Evolutionary conservation across 2,888 invertebrate species (phyloP).

Genomic region (Trachelus troglodyta): DNA sequence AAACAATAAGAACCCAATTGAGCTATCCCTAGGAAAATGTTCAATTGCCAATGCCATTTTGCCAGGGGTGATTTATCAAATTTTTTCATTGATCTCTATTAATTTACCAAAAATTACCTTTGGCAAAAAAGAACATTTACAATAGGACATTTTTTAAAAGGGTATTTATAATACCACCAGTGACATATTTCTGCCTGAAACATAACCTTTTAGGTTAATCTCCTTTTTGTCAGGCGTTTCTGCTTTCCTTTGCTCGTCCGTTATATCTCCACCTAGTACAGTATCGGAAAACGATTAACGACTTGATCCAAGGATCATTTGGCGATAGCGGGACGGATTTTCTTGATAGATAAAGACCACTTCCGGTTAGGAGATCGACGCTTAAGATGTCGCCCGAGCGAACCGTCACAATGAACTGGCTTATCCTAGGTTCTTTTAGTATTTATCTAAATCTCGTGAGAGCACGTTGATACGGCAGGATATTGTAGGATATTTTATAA

Average conservation of each 20-base stretch:
- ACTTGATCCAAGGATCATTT: background rate
- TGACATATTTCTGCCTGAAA: background rate
- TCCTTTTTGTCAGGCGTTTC: background rate
- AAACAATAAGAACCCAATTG: background rate
- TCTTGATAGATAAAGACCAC: background rate
- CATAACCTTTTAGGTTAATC: background rate
- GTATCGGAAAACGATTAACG: background rate
- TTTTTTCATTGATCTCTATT: no score
- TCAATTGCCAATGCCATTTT: no score
- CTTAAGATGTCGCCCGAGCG: background rate
- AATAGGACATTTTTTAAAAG: no score
- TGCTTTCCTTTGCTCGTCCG: background rate
- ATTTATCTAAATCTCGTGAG: background rate
- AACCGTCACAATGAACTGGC: background rate
- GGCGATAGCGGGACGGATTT: background rate
- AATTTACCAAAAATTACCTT: no score
- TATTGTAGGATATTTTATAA: background rate
- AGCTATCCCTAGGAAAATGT: background rate
- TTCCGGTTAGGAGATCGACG: background rate
- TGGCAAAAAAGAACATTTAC: no score
- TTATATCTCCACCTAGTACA: background rate
- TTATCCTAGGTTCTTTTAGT: background rate
- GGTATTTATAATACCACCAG: background rate
- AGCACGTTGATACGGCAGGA: background rate
- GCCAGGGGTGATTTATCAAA: no score